phyloP scores from a whole-genome alignment of 2,113 vertebrate species.

The Varanus komodoensis region DNA sequence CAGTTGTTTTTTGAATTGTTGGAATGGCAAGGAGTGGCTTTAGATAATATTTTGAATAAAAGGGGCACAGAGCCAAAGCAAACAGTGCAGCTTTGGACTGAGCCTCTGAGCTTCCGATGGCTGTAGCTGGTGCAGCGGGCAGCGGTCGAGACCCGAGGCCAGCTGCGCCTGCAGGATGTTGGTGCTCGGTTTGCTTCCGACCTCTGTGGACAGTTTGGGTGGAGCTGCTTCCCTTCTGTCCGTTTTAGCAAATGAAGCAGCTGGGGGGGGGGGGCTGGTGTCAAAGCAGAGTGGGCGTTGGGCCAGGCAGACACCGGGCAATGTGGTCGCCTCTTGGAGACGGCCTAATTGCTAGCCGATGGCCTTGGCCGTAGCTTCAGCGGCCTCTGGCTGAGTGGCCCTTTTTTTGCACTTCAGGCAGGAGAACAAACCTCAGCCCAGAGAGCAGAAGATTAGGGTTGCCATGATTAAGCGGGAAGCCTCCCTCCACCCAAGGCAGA shows the following conservation, averaged over 20 bases:
- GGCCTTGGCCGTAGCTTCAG: neutral
- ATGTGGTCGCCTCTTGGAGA: neutral
- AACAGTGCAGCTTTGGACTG: neutral
- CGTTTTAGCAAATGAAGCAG: neutral
- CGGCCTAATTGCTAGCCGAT: neutral
- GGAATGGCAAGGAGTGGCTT: neutral
- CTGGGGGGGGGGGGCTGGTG: neutral
- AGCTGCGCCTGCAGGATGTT: neutral
- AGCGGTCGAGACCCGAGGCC: neutral
- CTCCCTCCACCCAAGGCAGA: neutral
- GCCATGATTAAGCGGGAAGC: neutral
- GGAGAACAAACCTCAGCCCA: neutral
- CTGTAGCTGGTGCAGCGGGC: neutral
- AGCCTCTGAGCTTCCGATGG: neutral
- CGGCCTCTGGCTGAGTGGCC: neutral
- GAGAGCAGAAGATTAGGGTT: constrained; percentile 1
- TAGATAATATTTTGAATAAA: neutral
- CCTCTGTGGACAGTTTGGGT: neutral
- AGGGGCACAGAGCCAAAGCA: neutral
- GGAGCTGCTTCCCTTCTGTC: accelerated
- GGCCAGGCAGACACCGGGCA: neutral
- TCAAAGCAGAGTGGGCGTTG: neutral
- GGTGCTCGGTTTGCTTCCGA: neutral
- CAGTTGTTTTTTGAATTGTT: neutral
- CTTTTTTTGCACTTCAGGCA: neutral